A percentile compares a stretch with the other conserved stretches of the same genome.
These are phyloP conservation scores for Ypsolopha sequella DNA, from an alignment of 2,888 invertebrate species.

Conservation along the genomic window DNA sequence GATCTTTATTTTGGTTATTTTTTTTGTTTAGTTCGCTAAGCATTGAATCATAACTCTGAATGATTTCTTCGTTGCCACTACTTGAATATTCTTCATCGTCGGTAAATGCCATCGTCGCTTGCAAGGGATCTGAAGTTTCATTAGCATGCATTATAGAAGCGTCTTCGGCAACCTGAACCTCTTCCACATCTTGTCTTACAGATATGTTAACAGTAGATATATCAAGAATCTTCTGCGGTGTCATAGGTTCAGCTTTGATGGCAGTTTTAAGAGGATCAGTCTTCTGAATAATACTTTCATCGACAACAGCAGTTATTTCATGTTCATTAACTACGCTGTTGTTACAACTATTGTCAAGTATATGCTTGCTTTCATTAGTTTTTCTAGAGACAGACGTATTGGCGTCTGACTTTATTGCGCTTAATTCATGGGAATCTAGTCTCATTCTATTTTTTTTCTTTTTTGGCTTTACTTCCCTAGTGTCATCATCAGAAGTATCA, in stretches of 20 bases:
- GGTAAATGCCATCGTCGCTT: conserved; percentile 18
- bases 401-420: conserved; percentile 12
- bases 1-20: conserved; percentile 19
- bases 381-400: conserved; percentile 13
- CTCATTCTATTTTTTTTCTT: conserved; percentile 32
- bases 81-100: conserved; percentile 22
- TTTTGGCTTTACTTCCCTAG: conserved; percentile 12
- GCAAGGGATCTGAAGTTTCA: conserved; percentile 39
- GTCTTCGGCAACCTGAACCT: conserved; percentile 31
- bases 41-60: conserved; percentile 45
- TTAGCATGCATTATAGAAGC: conserved; percentile 25
- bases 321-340: conserved; percentile 29
- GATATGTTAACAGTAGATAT: conserved; percentile 33
- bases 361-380: no score
- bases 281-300: conserved; percentile 21
- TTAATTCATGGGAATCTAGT: conserved; percentile 33
- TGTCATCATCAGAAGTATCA: conserved; percentile 8
- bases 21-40: conserved; percentile 35
- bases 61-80: conserved; percentile 43
- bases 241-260: conserved; percentile 43
- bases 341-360: conserved; percentile 3
- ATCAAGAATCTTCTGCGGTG: conserved; percentile 33
- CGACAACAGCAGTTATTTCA: conserved; percentile 35
- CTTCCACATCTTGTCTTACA: conserved; percentile 28
- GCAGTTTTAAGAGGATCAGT: conserved; percentile 26